phyloP scores from a whole-genome alignment of 2,888 invertebrate species.

The Malthinus flaveolus region DNA sequence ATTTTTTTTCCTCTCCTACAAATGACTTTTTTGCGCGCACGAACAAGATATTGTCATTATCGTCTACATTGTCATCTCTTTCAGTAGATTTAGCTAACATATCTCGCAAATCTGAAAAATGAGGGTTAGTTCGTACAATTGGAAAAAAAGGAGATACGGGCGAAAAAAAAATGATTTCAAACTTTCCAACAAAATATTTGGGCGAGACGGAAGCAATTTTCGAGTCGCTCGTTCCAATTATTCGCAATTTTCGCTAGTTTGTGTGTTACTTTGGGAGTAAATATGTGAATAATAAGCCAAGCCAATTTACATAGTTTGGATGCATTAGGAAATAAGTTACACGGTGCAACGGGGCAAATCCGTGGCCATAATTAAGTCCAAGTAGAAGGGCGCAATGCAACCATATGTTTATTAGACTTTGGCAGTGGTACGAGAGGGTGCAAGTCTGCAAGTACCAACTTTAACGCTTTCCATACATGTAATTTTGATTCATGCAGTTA shows the following conservation, averaged over 20 bases:
- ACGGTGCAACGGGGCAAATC: constrained; percentile 19
- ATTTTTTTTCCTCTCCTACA: too few relatives aligned
- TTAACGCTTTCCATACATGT: constrained; percentile 22
- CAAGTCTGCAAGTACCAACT: constrained; percentile 23
- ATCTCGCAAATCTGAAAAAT: too few relatives aligned
- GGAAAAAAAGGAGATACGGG: too few relatives aligned
- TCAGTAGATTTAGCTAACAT: too few relatives aligned
- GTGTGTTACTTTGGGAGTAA: background rate
- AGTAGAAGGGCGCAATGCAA: constrained; percentile 20
- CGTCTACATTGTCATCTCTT: too few relatives aligned
- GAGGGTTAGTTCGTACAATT: too few relatives aligned
- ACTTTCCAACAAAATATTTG: constrained; percentile 5
- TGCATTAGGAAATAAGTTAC: constrained; percentile 10
- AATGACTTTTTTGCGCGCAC: too few relatives aligned
- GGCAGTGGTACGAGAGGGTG: constrained; percentile 15
- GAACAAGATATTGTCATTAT: too few relatives aligned
- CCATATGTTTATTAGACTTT: constrained; percentile 26
- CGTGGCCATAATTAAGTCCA: constrained; percentile 26
- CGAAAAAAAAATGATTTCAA: too few relatives aligned
- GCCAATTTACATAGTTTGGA: background rate
- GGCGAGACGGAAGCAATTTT: background rate
- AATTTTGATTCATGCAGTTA: constrained; percentile 27
- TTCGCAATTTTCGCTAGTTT: background rate
- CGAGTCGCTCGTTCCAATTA: background rate
- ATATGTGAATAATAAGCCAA: constrained; percentile 1